Percentiles rank a stretch among this genome's conserved stretches.
Evolutionary conservation across 92 coral and sea anemone genomes (phyloP).

Genomic region (Porites evermanni): DNA sequence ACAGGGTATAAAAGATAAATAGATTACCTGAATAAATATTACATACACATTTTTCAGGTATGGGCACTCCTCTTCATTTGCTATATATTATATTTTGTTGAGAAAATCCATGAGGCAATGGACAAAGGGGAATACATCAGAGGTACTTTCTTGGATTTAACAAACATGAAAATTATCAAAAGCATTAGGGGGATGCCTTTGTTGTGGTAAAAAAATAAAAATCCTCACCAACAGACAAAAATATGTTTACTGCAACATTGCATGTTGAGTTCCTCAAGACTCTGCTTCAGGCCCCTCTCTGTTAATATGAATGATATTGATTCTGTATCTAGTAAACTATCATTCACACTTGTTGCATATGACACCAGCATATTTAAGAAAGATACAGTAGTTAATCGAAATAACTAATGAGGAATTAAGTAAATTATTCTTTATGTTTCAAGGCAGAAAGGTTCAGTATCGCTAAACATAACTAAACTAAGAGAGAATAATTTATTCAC

Average conservation of each 20-base stretch:
- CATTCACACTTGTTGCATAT: not conserved
- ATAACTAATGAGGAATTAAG: not conserved
- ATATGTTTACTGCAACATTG: not conserved
- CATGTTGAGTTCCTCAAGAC: not conserved
- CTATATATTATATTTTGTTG: not conserved
- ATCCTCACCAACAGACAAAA: not conserved
- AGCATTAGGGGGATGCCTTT: not conserved
- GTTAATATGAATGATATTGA: not conserved
- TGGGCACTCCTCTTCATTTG: not conserved
- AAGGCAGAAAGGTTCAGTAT: not conserved
- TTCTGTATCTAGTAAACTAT: not conserved
- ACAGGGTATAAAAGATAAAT: not conserved
- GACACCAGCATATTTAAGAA: not conserved
- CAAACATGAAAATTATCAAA: not conserved
- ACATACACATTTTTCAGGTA: not conserved
- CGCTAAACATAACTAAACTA: too few species aligned
- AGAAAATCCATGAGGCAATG: not conserved
- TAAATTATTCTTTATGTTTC: not conserved
- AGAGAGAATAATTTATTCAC: not conserved
- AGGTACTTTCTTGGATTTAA: too few species aligned
- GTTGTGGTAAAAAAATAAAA: not conserved
- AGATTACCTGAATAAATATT: not conserved
- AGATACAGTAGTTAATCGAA: not conserved
- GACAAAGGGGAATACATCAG: too few species aligned
- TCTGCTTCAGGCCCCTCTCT: not conserved